Base-by-base conservation (phyloP, 2,113 vertebrate species). In the Neomonachus schauinslandi region DNA sequence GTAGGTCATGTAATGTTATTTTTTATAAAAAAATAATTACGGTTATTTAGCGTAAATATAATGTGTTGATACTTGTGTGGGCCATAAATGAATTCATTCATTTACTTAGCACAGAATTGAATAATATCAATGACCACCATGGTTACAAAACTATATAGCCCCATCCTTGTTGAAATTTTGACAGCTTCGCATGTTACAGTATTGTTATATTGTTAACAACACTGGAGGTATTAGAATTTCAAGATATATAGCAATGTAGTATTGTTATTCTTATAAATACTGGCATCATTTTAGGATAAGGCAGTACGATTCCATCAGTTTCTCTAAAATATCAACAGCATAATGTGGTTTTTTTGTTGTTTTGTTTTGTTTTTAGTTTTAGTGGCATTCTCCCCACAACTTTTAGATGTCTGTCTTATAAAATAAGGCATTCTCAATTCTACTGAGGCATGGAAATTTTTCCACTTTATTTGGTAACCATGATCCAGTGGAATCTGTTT, bases 401-500 rank as follows among this genome's bases (percentile, higher is more conserved):
- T 88, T 65, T 74, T 72, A 63, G 77, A 91, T 61, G 46, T 65
- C 15, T 33, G 4, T 39, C 61, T 69, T 71, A 12, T 19, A 69
- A 59, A 74, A 69, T 53, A 65, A 94, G n/a, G n/a, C 61, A 63
- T 76, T 89, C 22, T 89, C 18, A 4, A 49, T 46, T 81, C 49
- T 57, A 59, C 16, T 46, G 85, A 72, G 10, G 49, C 39, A 33
- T 57, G 80, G 51, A 91, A 71, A 87, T 93, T 57, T 72, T 83
- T 95, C 42, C 61, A n/a, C 55, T 94, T 89, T 82, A 83, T 93
- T 95, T 96, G 95, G 82, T 82, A 71, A 92, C 67, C 39, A 53
- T 8, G 92, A 95, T n/a, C 86, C 93, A 89, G 4, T 74, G 77
- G 57, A 97, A 83, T 93, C 22, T 96, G 14, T 94, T 93, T 96